These are phyloP conservation scores for Dissostichus mawsoni DNA, from an alignment of 2,113 vertebrate genomes.

Conservation along the genomic window DNA sequence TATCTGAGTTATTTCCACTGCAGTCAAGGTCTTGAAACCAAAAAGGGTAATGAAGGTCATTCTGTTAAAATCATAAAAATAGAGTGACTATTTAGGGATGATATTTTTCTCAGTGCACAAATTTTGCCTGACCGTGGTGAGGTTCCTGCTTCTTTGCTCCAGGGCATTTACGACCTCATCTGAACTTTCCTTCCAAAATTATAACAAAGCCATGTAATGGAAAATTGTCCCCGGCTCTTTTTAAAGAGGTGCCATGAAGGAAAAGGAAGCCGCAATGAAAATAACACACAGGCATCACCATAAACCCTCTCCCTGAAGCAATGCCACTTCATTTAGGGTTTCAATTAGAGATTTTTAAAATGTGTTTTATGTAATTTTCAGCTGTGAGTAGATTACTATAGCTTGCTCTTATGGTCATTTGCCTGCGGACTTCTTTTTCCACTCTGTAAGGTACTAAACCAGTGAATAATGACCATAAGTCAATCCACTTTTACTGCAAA, in stretches of 20 bases:
- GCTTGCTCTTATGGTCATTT: not conserved
- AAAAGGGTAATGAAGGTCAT: not conserved
- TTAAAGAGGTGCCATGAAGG: conserved; percentile 48
- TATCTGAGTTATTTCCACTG: not conserved
- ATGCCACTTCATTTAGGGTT: conserved; percentile 42
- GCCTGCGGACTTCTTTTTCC: not conserved
- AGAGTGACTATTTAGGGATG: conserved; percentile 15
- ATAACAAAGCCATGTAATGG: conserved; percentile 58
- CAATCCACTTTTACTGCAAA: not conserved
- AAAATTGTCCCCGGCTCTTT: conserved; percentile 53
- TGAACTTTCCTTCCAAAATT: conserved; percentile 56
- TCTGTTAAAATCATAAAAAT: no score
- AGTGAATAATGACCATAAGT: not conserved
- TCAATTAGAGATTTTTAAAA: conserved; percentile 27
- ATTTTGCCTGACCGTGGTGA: conserved; percentile 7
- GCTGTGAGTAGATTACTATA: conserved; percentile 7
- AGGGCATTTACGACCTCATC: conserved; percentile 34
- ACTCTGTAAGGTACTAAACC: conserved; percentile 14
- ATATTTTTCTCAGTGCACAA: conserved; percentile 28
- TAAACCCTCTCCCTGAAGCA: conserved; percentile 25
- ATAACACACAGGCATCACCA: conserved; percentile 17
- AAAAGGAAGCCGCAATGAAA: conserved; percentile 44
- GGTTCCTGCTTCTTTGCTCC: conserved; percentile 35
- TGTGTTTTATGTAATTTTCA: conserved; percentile 35
- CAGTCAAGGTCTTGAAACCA: not conserved